phyloP scores from a whole-genome alignment of 2,113 vertebrate genomes.

The Platysteira castanea region DNA sequence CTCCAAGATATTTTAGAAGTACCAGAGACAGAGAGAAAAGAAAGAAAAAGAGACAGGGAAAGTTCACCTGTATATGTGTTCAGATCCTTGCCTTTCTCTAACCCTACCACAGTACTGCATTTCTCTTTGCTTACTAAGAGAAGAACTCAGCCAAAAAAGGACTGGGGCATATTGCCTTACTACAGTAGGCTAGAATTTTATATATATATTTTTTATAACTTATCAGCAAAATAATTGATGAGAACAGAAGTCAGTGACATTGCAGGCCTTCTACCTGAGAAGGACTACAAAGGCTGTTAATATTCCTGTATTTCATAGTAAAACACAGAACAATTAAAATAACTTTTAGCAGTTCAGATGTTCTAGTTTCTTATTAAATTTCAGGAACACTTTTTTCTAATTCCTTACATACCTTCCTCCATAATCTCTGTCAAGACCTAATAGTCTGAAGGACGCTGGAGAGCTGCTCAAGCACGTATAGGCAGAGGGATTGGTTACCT shows the following conservation, averaged over 20 bases:
- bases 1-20: not conserved
- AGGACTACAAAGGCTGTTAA: not conserved
- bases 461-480: not conserved
- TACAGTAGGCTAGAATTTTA: not conserved
- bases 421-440: not conserved
- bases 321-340: not conserved
- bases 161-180: not conserved
- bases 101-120: not conserved
- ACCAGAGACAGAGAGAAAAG: not conserved
- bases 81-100: not conserved
- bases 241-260: not conserved
- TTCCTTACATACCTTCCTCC: not conserved
- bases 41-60: not conserved
- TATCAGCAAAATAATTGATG: not conserved
- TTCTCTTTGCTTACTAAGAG: not conserved
- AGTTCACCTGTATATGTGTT: not conserved
- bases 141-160: not conserved
- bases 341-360: not conserved
- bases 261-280: not conserved
- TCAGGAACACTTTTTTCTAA: not conserved
- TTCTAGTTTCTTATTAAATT: not conserved
- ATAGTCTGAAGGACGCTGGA: not conserved
- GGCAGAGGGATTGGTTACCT: not conserved
- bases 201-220: not conserved
- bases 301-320: not conserved